These are phyloP conservation scores for Antennarius striatus DNA, from an alignment of 2,113 vertebrate species.

Conservation along the genomic window DNA sequence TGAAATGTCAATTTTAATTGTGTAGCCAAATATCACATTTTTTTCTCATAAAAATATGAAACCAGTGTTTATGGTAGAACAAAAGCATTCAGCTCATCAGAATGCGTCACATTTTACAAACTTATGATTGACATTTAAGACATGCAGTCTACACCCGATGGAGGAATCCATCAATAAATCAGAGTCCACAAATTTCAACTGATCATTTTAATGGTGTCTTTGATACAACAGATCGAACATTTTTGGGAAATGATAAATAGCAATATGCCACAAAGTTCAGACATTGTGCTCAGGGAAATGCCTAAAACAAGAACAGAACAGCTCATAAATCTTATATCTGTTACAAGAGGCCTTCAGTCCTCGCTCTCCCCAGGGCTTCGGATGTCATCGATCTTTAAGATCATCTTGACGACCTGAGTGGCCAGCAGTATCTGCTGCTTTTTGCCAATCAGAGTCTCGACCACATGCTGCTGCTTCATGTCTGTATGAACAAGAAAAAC, in stretches of 20 bases:
- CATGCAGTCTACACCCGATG: background rate
- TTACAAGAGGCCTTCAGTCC: constrained; percentile 77
- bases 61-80: background rate
- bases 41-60: background rate
- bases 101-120: no score
- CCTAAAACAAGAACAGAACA: constrained; percentile 43
- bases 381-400: constrained; percentile 98
- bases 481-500: constrained; percentile 76
- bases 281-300: constrained; percentile 64
- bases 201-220: constrained; percentile 77
- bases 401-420: constrained; percentile 97
- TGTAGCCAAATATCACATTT: background rate
- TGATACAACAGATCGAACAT: constrained; percentile 61
- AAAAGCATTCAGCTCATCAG: background rate
- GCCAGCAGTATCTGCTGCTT: constrained; percentile 97
- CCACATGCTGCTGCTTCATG: constrained; percentile 97
- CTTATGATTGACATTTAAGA: background rate
- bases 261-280: constrained; percentile 56
- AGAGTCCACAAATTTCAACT: constrained; percentile 32
- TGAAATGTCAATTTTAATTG: background rate
- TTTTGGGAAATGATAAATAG: constrained; percentile 82
- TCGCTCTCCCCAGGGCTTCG: constrained; percentile 91
- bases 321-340: constrained; percentile 1
- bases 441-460: constrained; percentile 97
- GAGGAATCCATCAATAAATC: constrained; percentile 4